Base-by-base conservation (phyloP, 2,113 vertebrate species). In the Microtus pennsylvanicus region DNA sequence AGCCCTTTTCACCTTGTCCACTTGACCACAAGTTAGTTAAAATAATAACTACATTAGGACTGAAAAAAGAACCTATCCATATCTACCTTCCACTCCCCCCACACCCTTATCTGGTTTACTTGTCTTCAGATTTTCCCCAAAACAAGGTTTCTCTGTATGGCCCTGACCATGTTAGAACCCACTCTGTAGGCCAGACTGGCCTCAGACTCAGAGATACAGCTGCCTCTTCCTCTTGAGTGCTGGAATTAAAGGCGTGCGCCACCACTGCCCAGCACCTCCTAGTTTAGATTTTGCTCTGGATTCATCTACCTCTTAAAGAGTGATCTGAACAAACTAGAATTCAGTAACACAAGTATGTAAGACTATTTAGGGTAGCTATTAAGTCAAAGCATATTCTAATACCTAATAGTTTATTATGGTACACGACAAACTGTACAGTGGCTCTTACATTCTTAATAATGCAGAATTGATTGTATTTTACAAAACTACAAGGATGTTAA, bases 281-380 rank as follows among this genome's bases (percentile, higher is more conserved):
- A 22, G 72, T 11, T 75, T 38, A 83, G 12, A 63, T 61, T 85
- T 83, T 96, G 88, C 94, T 96, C 77, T 86, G n/a, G 78, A 30
- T 94, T 94, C 93, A 67, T 96, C 77, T 91, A 38, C 45, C 47
- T 67, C 63, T 83, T 86, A 26, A 47, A 86, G 95, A 89, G 75
- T 93, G n/a, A 91, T 55, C 63, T 93, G 85, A 94, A 93, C 50
- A 96, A 94, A 94, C 50, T 65, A 87, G 47, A 65, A 74, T 70
- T 93, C 11, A 92, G 58, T 52, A 85, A 90, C 50, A 90, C 50
- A 89, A 55, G 38, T 86, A 86, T 61, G 55, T 61, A n/a, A 91
- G 86, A 92, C 52, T 87, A 83, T 78, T 69, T 89, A 92, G 55
- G 11, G 63, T 80, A 19, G 33, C 87, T 75, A 24, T 80, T 87